Percentiles rank a stretch among this genome's conserved stretches.
These are phyloP conservation scores for Eulemur rufifrons DNA, from an alignment of 2,113 vertebrate species.

Conservation along the genomic window DNA sequence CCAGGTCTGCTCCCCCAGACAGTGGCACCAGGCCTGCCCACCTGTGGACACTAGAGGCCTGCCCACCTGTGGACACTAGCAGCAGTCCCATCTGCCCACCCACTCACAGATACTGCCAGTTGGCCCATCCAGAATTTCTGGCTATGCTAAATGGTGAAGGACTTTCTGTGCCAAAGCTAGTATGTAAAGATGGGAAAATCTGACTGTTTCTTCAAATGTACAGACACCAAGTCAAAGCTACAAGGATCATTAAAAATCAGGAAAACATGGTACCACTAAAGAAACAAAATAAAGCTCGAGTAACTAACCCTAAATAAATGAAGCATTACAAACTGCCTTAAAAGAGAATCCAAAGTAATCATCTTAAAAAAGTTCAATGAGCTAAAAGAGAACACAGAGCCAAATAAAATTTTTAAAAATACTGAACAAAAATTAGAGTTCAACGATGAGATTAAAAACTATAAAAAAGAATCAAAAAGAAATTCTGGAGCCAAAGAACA, in stretches of 20 bases:
- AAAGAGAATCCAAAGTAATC: no score
- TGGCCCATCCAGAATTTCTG: not conserved
- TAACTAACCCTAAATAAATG: not conserved
- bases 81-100: not conserved
- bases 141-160: not conserved
- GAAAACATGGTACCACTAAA: no score
- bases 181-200: not conserved
- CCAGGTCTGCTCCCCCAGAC: not conserved
- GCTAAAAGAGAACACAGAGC: no score
- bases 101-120: not conserved
- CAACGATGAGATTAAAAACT: no score
- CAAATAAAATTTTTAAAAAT: no score
- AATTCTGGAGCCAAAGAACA: no score
- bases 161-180: not conserved
- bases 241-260: no score
- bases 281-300: not conserved
- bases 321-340: not conserved
- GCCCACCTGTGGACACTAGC: not conserved
- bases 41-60: not conserved
- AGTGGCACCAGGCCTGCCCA: not conserved
- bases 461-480: not conserved
- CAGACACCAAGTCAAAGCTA: not conserved
- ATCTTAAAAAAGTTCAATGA: no score
- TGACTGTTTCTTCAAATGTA: not conserved
- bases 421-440: no score